Base-by-base conservation (phyloP, 2,888 invertebrate species). In the Hipparchia sbordonii region DNA sequence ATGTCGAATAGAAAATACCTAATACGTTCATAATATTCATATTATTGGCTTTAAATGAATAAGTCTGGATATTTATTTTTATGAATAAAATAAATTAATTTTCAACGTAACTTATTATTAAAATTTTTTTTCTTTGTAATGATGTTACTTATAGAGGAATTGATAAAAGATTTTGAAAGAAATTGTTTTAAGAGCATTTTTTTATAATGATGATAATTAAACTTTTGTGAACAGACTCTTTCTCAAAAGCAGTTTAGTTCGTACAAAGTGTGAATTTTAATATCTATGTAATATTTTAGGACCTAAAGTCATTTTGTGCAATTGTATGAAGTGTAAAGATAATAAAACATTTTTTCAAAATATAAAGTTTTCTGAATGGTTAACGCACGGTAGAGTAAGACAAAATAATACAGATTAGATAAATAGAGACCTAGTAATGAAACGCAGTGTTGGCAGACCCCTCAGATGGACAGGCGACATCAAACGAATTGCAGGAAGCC, bases 321-420 rank as follows among this genome's bases (percentile, higher is more conserved):
- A 82, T 82, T 84, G 83, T 86, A 84, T 82, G 82, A 81, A 82
- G 76, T 85, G 82, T 86, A 84, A 86, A 83, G 81, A 82, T 82
- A 82, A 82, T 81, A 85, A 87, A 88, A 84, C 74, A 82, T 77
- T 84, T 85, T 83, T 83, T 85, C 83, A 78, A 76, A 82, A 80
- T 75, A 66, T 7, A 23, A 51, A n/a, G 77, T 76, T 66, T 70
- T 46, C 10, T n/a, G 12, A 6, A 61, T 33, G 6, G 48, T 8
- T 48, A 48, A 7, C 8, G 6, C 6, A 48, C 10, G 0, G 10
- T 5, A 52, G 10, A 52, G 52, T 9, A 54, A n/a, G 12, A 54
- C 1, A n/a, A 54, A 12, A 57, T 57, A 57, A 23, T 23, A 57
- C 13, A 9, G 57, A 57, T 2, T 9, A 57, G 39, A 39, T 4